Evolutionary conservation across 2,888 invertebrate species (phyloP).

Genomic region (Trachelus stipa): DNA sequence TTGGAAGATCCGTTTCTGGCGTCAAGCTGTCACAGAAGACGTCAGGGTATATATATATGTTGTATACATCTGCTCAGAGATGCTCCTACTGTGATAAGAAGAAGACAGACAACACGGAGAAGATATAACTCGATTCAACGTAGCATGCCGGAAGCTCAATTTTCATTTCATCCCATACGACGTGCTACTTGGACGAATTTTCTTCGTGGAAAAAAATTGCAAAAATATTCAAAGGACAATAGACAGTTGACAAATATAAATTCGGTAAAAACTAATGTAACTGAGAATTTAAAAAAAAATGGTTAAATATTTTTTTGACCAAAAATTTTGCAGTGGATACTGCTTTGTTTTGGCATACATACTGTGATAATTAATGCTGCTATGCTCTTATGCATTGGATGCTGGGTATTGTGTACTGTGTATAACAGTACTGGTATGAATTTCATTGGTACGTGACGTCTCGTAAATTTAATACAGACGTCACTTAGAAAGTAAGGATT

Average conservation of each 20-base stretch:
- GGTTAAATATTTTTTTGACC: background rate
- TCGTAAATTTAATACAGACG: background rate
- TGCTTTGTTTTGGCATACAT: background rate
- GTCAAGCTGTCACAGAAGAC: background rate
- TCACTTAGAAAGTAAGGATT: background rate
- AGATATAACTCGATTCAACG: background rate
- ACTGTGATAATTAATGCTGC: background rate
- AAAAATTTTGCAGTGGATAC: background rate
- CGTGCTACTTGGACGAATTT: background rate
- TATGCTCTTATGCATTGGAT: background rate
- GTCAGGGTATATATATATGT: background rate
- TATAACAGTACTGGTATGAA: background rate
- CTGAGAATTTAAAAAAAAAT: background rate
- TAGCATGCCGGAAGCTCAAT: background rate
- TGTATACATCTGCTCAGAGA: background rate
- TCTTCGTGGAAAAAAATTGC: background rate
- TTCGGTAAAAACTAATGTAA: too few relatives aligned
- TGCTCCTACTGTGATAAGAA: background rate
- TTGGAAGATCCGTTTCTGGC: background rate
- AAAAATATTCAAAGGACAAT: background rate
- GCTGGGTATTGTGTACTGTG: background rate
- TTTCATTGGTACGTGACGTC: too few relatives aligned
- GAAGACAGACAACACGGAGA: background rate
- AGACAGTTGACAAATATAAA: background rate
- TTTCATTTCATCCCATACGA: background rate